These are phyloP conservation scores for Naso thynnoides DNA, from an alignment of 2,797 vertebrate genomes.

Conservation along the genomic window DNA sequence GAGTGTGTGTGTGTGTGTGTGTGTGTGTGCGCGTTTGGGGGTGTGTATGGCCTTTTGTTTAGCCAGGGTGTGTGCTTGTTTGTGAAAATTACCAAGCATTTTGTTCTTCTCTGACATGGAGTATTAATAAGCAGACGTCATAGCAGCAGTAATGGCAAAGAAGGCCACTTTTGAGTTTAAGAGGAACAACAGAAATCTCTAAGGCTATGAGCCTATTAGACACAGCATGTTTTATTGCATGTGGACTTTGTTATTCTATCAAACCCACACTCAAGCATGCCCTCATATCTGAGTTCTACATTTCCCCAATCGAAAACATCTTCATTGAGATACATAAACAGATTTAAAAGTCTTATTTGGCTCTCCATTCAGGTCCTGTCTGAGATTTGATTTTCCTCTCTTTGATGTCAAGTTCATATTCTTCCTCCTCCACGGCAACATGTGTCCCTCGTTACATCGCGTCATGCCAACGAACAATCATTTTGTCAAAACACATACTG, in stretches of 20 bases:
- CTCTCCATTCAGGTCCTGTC: constrained; percentile 52
- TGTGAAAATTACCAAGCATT: constrained; percentile 34
- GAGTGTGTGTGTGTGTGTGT: neutral
- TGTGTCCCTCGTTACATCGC: constrained; percentile 79
- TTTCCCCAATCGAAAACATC: constrained; percentile 73
- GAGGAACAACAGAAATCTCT: constrained; percentile 53
- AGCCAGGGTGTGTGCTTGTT: constrained; percentile 27
- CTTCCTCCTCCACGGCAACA: constrained; percentile 67
- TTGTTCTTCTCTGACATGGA: constrained; percentile 38
- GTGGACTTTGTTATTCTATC: constrained; percentile 66
- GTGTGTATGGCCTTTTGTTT: constrained; percentile 10
- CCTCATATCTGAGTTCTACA: constrained; percentile 48
- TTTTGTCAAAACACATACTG: constrained; percentile 78
- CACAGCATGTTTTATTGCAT: constrained; percentile 61
- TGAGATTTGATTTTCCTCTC: constrained; percentile 68
- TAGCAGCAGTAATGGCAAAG: constrained; percentile 6
- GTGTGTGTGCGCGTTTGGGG: neutral
- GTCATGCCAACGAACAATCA: constrained; percentile 78
- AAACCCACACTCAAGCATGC: constrained; percentile 49
- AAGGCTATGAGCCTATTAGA: constrained; percentile 47
- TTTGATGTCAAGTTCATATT: constrained; percentile 76
- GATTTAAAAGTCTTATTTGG: constrained; percentile 62
- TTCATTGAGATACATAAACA: constrained; percentile 70
- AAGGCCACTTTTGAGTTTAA: constrained; percentile 47
- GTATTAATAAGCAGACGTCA: constrained; percentile 58